Conservation (phyloP, 2,888 invertebrate species). For the Allophyes oxyacanthae region DNA sequence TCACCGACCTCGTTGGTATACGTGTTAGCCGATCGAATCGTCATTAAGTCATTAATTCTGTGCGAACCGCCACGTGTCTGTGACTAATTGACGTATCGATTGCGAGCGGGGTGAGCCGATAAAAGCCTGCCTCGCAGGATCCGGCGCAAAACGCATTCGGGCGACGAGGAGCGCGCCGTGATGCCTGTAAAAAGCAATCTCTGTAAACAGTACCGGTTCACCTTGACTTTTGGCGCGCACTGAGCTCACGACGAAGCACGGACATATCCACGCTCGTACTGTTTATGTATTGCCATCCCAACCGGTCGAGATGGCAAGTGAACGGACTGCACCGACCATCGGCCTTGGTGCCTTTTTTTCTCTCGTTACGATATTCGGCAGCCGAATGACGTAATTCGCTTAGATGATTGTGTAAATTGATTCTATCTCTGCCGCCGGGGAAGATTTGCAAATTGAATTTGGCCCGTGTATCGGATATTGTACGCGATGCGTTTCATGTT, state of each 20-base stretch:
- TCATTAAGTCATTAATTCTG: slow-evolving; percentile 65
- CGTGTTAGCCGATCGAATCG: slow-evolving; percentile 62
- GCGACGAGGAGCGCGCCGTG: slow-evolving; percentile 6
- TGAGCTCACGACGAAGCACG: slow-evolving; percentile 43
- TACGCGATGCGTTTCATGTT: slow-evolving; percentile 51
- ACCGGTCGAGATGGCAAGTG: slow-evolving; percentile 83
- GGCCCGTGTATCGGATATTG: slow-evolving; percentile 63
- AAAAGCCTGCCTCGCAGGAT: slow-evolving; percentile 28
- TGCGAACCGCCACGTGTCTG: slow-evolving; percentile 75
- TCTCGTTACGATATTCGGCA: slow-evolving; percentile 77
- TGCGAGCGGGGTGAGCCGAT: slow-evolving; percentile 34
- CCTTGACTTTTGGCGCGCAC: slow-evolving; percentile 82
- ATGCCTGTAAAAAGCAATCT: slow-evolving; percentile 27
- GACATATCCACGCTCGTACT: slow-evolving; percentile 53
- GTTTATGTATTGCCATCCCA: slow-evolving; percentile 68
- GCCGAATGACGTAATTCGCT: slow-evolving; percentile 78
- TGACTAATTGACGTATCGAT: slow-evolving; percentile 73
- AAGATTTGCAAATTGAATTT: slow-evolving; percentile 75
- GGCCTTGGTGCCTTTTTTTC: slow-evolving; percentile 81
- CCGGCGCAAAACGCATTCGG: slow-evolving; percentile 25
- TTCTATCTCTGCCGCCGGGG: slow-evolving; percentile 69
- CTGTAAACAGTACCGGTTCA: slow-evolving; percentile 71
- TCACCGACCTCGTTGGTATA: slow-evolving; percentile 67
- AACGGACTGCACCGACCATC: slow-evolving; percentile 78
- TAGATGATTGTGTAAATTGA: slow-evolving; percentile 76